Conservation (phyloP, 2,797 vertebrate genomes). For the Alca torda region DNA sequence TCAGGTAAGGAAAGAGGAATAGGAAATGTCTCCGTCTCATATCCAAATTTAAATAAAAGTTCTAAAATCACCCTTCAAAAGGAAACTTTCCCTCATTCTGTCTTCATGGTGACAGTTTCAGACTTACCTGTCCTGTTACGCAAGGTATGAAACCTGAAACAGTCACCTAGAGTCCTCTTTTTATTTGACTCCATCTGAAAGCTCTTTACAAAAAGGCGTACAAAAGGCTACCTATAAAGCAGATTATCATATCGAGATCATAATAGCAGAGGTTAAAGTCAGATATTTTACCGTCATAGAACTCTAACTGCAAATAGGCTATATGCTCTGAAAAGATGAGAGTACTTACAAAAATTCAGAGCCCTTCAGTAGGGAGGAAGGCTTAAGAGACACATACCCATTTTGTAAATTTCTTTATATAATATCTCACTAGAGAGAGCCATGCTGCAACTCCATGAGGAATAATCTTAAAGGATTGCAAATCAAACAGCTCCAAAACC, state of each 20-base stretch:
- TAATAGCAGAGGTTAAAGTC: neutral
- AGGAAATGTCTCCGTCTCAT: neutral
- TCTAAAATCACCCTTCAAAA: neutral
- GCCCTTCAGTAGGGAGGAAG: neutral
- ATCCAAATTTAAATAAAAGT: neutral
- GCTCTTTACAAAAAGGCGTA: neutral
- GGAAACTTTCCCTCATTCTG: neutral
- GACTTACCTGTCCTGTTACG: neutral
- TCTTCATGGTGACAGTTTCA: neutral
- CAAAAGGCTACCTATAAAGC: neutral
- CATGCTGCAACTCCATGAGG: neutral
- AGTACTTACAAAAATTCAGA: neutral
- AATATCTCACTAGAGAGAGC: neutral
- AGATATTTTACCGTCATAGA: neutral
- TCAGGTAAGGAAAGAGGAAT: neutral
- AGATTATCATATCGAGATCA: neutral
- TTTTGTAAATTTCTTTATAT: neutral
- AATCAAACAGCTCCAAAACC: neutral
- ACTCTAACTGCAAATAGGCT: neutral
- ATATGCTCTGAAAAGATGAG: neutral
- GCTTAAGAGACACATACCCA: neutral
- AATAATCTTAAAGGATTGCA: neutral
- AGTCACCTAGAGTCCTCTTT: neutral
- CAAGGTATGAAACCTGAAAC: neutral
- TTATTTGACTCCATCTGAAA: neutral